phyloP scores from a whole-genome alignment of 2,113 vertebrate species.

The Hydrolagus affinis region DNA sequence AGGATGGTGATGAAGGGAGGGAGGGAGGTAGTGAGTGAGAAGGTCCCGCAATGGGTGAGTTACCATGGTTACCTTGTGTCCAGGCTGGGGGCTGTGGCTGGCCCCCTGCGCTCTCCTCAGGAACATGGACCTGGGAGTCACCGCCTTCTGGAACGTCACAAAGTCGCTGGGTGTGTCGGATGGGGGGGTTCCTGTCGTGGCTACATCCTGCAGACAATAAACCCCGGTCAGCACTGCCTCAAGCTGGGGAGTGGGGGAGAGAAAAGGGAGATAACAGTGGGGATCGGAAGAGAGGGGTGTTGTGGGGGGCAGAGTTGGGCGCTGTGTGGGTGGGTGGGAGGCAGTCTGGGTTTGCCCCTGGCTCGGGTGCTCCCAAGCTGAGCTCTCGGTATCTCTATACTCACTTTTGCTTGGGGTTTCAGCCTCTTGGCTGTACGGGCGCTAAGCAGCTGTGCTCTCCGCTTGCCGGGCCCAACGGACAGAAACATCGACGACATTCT shows the following conservation, averaged over 20 bases:
- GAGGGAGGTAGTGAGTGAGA: background rate
- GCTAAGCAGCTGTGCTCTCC: background rate
- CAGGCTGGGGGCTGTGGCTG: conserved; percentile 33
- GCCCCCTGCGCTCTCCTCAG: conserved; percentile 56
- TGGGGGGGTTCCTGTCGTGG: too few relatives aligned
- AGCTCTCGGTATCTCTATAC: background rate
- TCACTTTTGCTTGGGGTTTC: background rate
- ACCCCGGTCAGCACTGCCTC: conserved; percentile 29
- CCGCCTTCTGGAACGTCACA: conserved; percentile 57
- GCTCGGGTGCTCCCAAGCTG: too few relatives aligned
- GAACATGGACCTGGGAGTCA: conserved; percentile 62
- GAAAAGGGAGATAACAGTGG: background rate
- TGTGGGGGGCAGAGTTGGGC: too few relatives aligned
- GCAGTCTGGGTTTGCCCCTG: too few relatives aligned
- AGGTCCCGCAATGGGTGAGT: background rate
- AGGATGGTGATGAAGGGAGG: background rate
- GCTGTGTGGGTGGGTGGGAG: too few relatives aligned
- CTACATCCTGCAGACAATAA: background rate
- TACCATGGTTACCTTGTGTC: conserved; percentile 40
- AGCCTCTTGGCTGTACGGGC: background rate
- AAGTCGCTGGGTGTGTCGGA: too few relatives aligned
- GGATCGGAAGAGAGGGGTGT: background rate
- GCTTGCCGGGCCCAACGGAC: too few relatives aligned
- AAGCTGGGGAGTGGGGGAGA: too few relatives aligned
- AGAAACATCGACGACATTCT: background rate